A percentile compares a stretch with the other conserved stretches of the same genome.
Conservation (phyloP, 2,888 invertebrate genomes). For the Parasteatoda lunata region DNA sequence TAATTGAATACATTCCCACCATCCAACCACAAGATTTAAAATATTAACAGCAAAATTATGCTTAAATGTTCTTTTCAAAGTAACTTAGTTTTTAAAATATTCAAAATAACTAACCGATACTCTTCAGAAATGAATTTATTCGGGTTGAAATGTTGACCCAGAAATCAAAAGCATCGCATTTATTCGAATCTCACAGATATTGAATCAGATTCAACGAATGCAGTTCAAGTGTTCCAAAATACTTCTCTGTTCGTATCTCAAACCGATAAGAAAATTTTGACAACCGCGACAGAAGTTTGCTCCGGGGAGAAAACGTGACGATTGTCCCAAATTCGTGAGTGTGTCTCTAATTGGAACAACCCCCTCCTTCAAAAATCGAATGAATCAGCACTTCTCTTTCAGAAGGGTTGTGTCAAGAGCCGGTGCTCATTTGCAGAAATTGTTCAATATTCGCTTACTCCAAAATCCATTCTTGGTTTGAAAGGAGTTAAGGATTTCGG, state of each 20-base stretch:
- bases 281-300: constrained; percentile 1
- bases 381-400: constrained; percentile 33
- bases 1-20: too few relatives aligned
- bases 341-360: constrained; percentile 28
- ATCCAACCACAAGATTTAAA: too few relatives aligned
- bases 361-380: constrained; percentile 10
- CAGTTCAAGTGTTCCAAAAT: not conserved
- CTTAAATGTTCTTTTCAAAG: too few relatives aligned
- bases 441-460: not conserved
- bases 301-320: constrained; percentile 42
- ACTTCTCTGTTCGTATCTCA: not conserved
- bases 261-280: constrained; percentile 12
- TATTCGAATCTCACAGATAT: not conserved
- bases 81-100: too few relatives aligned
- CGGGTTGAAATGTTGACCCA: too few relatives aligned
- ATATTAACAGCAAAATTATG: too few relatives aligned
- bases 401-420: not conserved
- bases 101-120: too few relatives aligned
- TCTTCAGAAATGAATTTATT: too few relatives aligned
- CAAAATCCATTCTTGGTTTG: too few relatives aligned
- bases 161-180: not conserved
- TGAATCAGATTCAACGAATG: not conserved
- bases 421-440: constrained; percentile 12
- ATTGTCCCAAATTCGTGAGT: constrained; percentile 17
- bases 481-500: too few relatives aligned